Evolutionary conservation across 2,888 invertebrate species (phyloP), one percentile per base, ranked within the genome.

Genomic region (Podabrus alpinus): DNA sequence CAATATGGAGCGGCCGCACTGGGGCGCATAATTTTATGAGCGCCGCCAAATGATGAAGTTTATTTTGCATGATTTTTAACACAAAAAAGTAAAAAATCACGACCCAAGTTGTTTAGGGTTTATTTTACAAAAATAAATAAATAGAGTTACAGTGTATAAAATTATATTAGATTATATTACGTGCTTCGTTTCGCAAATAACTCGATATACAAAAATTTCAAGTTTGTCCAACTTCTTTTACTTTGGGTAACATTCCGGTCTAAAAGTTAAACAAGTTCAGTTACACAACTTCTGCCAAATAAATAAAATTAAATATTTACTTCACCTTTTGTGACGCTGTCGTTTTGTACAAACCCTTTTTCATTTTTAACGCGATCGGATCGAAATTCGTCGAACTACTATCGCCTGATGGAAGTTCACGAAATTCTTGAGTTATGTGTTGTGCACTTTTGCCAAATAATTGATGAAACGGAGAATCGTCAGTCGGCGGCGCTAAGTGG

Each of bases 281-380:
- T 64, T 64, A 21, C 19, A 62, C 19, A 21, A 64, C 45, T n/a
- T 45, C 7, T 45, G n/a, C n/a, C 45, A 45, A 45, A 45, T 17
- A 19, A 64, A 21, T 64, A 17, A 64, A 64, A 64, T 64, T 64
- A 64, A 64, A 64, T 64, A 64, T 64, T 64, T 64, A 64, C 62
- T 19, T 64, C 17, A 64, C 62, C 62, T 64, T 64, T 64, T 64
- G 62, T 19, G 62, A 21, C 61, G 15, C n/a, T 21, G 17, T 19
- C 62, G 17, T 7, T 21, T 15, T 21, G 17, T 21, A 5, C 13
- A 13, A 17, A 64, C 21, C 21, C 19, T 19, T 64, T 19, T 64
- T 64, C 62, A 64, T 64, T 64, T 64, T 64, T 64, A 29, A 67
- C 24, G 10, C 13, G 3, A 59, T 19, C 13, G 11, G 21, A 16